phyloP scores from a whole-genome alignment of 2,113 vertebrate species.

The Notechis scutatus region DNA sequence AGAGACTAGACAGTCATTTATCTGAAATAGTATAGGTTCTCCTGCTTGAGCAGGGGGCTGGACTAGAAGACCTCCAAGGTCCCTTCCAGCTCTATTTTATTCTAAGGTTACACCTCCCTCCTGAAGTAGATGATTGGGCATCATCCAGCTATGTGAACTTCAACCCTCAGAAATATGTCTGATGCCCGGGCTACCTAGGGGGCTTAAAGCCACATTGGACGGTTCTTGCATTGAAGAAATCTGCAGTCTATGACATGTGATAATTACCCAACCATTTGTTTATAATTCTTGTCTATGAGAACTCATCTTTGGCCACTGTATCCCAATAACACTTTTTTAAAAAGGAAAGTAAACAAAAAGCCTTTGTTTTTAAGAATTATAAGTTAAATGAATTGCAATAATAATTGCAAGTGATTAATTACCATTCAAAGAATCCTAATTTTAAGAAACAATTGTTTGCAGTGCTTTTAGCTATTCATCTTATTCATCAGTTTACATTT shows the following conservation, averaged over 20 bases:
- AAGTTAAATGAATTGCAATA: constrained; percentile 73
- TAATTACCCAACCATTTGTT: neutral
- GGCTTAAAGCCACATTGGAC: neutral
- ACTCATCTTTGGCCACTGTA: neutral
- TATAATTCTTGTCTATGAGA: accelerated
- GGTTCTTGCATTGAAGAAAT: neutral
- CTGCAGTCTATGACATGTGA: neutral
- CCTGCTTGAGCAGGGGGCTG: too few species aligned
- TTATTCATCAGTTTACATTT: constrained; percentile 59
- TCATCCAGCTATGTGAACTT: neutral
- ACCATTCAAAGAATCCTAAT: constrained; percentile 57
- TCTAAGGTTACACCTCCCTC: neutral
- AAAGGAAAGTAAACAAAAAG: constrained; percentile 14
- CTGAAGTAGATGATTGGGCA: neutral
- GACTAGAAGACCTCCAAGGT: too few species aligned
- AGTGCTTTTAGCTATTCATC: constrained; percentile 47
- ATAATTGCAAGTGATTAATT: constrained; percentile 75
- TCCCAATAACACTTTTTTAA: neutral
- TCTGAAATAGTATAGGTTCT: too few species aligned
- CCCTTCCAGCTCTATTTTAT: too few species aligned
- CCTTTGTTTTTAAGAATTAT: constrained; percentile 66
- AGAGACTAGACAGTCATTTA: too few species aligned
- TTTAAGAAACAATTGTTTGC: constrained; percentile 36
- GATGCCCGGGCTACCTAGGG: neutral
- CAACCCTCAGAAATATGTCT: neutral